Evolutionary conservation across 2,888 invertebrate species (phyloP).

Genomic region (Danaus chrysippus): DNA sequence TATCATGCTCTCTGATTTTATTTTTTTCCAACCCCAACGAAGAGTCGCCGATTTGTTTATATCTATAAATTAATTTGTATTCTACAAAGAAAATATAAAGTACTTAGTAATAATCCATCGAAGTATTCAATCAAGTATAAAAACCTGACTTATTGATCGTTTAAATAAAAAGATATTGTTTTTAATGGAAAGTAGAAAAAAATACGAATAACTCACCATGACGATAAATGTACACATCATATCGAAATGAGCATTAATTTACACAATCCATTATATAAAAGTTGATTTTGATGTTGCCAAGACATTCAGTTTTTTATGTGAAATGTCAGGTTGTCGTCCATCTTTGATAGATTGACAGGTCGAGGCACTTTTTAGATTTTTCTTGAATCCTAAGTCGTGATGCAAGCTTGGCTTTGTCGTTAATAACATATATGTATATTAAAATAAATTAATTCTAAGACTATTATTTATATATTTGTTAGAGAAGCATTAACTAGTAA

Average conservation of each 20-base stretch:
- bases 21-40: constrained; percentile 26
- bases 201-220: background rate
- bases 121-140: no score
- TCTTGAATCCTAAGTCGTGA: background rate
- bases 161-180: no score
- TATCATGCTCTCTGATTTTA: no score
- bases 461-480: no score
- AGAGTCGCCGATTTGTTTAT: constrained; percentile 33
- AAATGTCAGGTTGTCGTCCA: constrained; percentile 21
- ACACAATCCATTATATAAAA: background rate
- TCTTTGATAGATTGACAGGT: constrained; percentile 24
- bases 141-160: no score
- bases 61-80: constrained; percentile 37
- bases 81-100: no score
- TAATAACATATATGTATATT: background rate
- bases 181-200: background rate
- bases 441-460: no score
- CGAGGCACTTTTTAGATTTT: constrained; percentile 11
- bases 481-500: no score
- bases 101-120: no score
- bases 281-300: background rate
- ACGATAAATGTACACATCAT: background rate
- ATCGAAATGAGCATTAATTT: background rate
- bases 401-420: background rate
- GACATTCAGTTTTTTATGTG: constrained; percentile 20